Conservation (phyloP, 2,797 vertebrate species). For the Acrossocheilus wenchowensis region DNA sequence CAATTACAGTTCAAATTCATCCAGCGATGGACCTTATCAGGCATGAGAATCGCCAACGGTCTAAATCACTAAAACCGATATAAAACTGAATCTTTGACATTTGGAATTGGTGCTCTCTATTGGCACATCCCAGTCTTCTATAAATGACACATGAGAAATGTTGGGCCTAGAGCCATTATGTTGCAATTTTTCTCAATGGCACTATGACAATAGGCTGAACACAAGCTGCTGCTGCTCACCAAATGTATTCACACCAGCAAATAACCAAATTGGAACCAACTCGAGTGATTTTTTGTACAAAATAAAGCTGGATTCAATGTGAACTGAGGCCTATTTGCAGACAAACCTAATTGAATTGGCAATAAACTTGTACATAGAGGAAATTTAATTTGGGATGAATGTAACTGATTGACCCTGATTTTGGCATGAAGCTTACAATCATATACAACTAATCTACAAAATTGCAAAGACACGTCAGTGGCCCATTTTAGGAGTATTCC, state of each 20-base stretch:
- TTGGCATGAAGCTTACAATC: neutral
- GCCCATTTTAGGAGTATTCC: neutral
- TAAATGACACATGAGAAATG: slow-evolving; percentile 10
- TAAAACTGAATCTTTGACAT: neutral
- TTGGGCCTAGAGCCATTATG: slow-evolving; percentile 10
- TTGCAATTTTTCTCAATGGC: slow-evolving; percentile 39
- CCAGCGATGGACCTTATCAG: neutral
- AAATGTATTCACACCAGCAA: slow-evolving; percentile 25
- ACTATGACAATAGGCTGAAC: slow-evolving; percentile 28
- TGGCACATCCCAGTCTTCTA: neutral
- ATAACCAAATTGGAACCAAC: slow-evolving; percentile 21
- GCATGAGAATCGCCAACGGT: neutral
- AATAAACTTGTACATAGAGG: neutral
- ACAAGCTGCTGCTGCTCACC: slow-evolving; percentile 3
- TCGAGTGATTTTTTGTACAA: neutral
- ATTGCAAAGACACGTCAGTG: neutral
- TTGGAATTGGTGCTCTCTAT: slow-evolving; percentile 8
- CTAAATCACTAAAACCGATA: slow-evolving; percentile 30
- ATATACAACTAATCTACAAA: slow-evolving; percentile 3
- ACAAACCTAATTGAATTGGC: slow-evolving; percentile 21
- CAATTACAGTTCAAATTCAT: slow-evolving; percentile 16
- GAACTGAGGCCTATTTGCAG: neutral
- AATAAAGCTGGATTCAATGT: slow-evolving; percentile 4
- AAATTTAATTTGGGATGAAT: slow-evolving; percentile 23
- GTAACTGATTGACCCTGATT: neutral